Evolutionary conservation across 2,888 invertebrate species (phyloP).

Genomic region (Steromphala cineraria): DNA sequence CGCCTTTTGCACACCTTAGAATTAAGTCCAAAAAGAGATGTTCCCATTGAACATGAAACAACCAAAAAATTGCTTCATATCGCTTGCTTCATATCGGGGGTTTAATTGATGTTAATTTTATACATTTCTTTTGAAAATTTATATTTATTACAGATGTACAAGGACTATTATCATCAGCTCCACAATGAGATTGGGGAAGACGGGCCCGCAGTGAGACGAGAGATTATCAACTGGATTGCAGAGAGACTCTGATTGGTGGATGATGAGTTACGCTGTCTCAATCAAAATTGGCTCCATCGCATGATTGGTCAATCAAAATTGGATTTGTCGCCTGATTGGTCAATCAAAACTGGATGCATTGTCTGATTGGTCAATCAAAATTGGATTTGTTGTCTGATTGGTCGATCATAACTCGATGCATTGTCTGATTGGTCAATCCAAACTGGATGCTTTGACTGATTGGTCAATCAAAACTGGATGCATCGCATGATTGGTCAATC

Average conservation of each 20-base stretch:
- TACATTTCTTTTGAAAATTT: neutral
- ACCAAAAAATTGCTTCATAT: neutral
- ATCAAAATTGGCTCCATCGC: no score
- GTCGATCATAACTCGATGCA: no score
- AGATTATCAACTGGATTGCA: slow-evolving; percentile 59
- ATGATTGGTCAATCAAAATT: no score
- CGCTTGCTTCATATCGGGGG: neutral
- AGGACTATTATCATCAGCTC: slow-evolving; percentile 59
- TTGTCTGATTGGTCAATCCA: neutral
- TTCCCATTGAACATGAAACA: neutral
- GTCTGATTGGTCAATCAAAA: no score
- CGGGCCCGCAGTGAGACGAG: slow-evolving; percentile 43
- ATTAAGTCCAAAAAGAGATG: no score
- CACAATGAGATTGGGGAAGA: slow-evolving; percentile 63
- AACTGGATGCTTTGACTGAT: no score
- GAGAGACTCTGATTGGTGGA: slow-evolving; percentile 29
- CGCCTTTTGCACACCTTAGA: no score
- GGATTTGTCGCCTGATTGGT: no score
- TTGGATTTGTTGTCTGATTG: no score
- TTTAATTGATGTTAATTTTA: neutral
- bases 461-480: no score
- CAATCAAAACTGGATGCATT: no score
- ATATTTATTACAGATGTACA: slow-evolving; percentile 38
- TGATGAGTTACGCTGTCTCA: neutral
- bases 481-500: no score